Percentiles rank a stretch among this genome's conserved stretches.
Evolutionary conservation across 2,888 invertebrate species (phyloP).

Genomic region (Tricholauxania praeusta): DNA sequence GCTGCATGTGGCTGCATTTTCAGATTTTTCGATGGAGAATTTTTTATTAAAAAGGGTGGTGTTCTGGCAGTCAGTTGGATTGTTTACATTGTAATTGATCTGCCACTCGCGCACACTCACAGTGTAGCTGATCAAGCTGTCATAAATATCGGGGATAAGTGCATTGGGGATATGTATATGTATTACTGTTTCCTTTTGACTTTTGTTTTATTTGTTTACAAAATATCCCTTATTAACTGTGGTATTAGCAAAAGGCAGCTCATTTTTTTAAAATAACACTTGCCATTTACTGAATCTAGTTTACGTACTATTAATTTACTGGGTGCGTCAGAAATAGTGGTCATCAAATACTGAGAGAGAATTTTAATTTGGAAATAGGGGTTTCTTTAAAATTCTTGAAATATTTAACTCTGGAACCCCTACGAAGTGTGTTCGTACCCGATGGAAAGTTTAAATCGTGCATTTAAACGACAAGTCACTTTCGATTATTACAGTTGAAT

Average conservation of each 20-base stretch:
- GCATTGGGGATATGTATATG: constrained; percentile 14
- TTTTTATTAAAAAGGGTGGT: constrained; percentile 17
- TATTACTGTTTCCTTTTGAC: constrained; percentile 19
- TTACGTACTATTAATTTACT: too few relatives aligned
- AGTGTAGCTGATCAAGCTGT: constrained; percentile 55
- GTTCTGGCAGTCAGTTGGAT: constrained; percentile 45
- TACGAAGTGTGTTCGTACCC: too few relatives aligned
- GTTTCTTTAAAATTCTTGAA: too few relatives aligned
- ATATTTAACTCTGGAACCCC: too few relatives aligned
- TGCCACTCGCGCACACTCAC: constrained; percentile 54
- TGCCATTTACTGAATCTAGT: too few relatives aligned
- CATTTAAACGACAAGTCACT: too few relatives aligned
- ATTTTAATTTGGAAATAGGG: too few relatives aligned
- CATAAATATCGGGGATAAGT: constrained; percentile 55
- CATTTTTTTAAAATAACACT: too few relatives aligned
- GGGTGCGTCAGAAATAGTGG: too few relatives aligned
- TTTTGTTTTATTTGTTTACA: constrained; percentile 27
- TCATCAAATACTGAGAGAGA: too few relatives aligned
- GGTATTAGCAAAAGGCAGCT: background rate
- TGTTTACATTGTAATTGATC: constrained; percentile 66
- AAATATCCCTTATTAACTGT: constrained; percentile 5
- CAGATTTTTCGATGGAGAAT: background rate
- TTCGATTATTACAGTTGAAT: too few relatives aligned
- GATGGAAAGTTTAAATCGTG: too few relatives aligned
- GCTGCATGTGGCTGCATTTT: background rate